phyloP scores from a whole-genome alignment of 35 echinoderm and acorn worm genomes.

The Ophiothrix spiculata region DNA sequence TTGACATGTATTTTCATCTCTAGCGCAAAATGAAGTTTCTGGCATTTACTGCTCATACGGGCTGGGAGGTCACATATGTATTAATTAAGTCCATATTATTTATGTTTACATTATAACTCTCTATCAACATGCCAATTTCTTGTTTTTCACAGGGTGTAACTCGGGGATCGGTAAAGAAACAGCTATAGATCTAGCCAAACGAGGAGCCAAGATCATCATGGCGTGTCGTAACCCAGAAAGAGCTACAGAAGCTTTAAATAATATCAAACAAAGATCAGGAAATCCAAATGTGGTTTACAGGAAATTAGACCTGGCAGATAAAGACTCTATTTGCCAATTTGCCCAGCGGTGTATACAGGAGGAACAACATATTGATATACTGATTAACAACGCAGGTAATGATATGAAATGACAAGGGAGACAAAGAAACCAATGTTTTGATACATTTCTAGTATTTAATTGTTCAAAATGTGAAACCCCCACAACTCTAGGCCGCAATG shows the following conservation, averaged over 20 bases:
- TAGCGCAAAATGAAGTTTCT: no score
- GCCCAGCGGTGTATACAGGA: conserved; percentile 21
- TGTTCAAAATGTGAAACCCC: no score
- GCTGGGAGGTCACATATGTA: no score
- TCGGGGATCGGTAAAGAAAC: conserved; percentile 61
- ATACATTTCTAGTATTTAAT: no score
- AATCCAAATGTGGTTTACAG: conserved; percentile 23
- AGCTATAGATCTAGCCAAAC: conserved; percentile 36
- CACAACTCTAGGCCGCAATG: no score
- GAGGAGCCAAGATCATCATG: conserved; percentile 42
- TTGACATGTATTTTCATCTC: no score
- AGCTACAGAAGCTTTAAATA: not conserved
- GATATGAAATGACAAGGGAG: no score
- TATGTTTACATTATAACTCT: no score
- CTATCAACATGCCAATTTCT: no score
- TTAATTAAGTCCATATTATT: no score
- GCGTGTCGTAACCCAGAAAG: conserved; percentile 52
- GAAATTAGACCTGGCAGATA: conserved; percentile 14
- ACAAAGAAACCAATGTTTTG: no score
- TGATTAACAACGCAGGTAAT: conserved; percentile 76
- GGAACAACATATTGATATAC: conserved; percentile 45
- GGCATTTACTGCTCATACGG: no score
- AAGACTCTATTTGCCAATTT: conserved; percentile 10
- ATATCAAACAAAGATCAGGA: conserved; percentile 11
- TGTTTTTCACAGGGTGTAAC: conserved; percentile 52